phyloP scores from a whole-genome alignment of 2,797 vertebrate species.

The Scyliorhinus canicula region DNA sequence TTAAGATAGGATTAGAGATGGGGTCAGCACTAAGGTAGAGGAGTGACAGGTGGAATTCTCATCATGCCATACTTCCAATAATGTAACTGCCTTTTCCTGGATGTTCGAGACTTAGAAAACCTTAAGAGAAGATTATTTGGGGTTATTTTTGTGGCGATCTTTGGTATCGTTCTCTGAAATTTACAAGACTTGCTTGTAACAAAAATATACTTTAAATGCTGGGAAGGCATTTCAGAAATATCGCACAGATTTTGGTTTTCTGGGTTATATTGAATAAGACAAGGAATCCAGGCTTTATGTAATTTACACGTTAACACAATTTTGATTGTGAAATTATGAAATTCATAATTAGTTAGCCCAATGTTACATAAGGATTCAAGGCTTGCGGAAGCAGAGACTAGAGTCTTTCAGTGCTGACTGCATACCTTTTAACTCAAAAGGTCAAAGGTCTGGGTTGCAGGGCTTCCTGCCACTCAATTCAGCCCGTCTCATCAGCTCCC shows the following conservation, averaged over 20 bases:
- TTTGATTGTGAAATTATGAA: not conserved
- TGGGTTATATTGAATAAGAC: not conserved
- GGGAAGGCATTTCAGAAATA: not conserved
- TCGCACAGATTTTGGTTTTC: not conserved
- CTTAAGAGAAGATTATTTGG: not conserved
- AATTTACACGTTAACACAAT: not conserved
- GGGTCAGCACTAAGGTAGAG: not conserved
- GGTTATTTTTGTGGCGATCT: not conserved
- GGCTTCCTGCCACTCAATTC: constrained; percentile 5
- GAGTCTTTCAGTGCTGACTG: not conserved
- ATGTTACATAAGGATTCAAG: not conserved
- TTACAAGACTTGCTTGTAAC: not conserved
- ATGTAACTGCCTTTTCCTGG: not conserved
- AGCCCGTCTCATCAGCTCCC: not conserved
- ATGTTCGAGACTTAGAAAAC: not conserved
- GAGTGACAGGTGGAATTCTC: too few relatives aligned
- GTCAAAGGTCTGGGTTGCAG: not conserved
- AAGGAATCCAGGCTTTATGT: not conserved
- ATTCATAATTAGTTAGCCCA: not conserved
- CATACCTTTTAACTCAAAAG: not conserved
- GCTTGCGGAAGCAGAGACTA: not conserved
- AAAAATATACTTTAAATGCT: not conserved
- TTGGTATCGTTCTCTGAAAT: not conserved
- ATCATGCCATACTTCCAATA: not conserved
- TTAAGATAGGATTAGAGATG: not conserved